Conservation (phyloP, 2,888 invertebrate genomes). For the Ennomos fuscantarius region DNA sequence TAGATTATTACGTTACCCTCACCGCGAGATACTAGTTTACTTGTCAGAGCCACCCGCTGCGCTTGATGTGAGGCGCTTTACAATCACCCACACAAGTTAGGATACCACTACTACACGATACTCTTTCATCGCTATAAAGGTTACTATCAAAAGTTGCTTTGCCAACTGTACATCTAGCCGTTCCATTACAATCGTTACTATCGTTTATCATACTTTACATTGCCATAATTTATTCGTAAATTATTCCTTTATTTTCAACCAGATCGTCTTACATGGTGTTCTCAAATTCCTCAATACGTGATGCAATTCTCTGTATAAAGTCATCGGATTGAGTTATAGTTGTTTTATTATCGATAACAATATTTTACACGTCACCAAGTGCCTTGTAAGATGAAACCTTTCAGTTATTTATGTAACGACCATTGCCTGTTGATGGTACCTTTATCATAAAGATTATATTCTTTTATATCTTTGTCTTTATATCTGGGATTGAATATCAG, state of each 20-base stretch:
- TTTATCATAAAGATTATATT: constrained; percentile 58
- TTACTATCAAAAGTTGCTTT: constrained; percentile 45
- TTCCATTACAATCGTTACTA: constrained; percentile 79
- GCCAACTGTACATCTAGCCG: constrained; percentile 67
- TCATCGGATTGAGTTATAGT: constrained; percentile 68
- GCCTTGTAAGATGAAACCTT: constrained; percentile 66
- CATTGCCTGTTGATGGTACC: constrained; percentile 51
- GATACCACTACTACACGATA: constrained; percentile 48
- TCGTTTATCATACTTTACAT: constrained; percentile 84
- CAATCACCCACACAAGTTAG: constrained; percentile 62
- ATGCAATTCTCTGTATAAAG: constrained; percentile 72
- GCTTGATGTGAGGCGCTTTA: constrained; percentile 78
- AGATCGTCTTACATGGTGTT: constrained; percentile 77
- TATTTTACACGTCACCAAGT: constrained; percentile 81
- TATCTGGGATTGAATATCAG: constrained; percentile 52
- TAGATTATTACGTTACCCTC: constrained; percentile 80
- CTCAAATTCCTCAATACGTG: constrained; percentile 80
- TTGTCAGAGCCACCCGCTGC: constrained; percentile 79
- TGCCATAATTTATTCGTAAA: constrained; percentile 82
- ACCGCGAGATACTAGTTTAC: constrained; percentile 76
- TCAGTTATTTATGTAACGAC: constrained; percentile 67
- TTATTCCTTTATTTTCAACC: constrained; percentile 70
- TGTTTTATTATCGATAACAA: constrained; percentile 77
- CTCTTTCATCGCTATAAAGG: constrained; percentile 43
- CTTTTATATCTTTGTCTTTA: constrained; percentile 46